A percentile compares a stretch with the other conserved stretches of the same genome.
These are phyloP conservation scores for Pelobates cultripes DNA, from an alignment of 2,797 vertebrate species.

Conservation along the genomic window DNA sequence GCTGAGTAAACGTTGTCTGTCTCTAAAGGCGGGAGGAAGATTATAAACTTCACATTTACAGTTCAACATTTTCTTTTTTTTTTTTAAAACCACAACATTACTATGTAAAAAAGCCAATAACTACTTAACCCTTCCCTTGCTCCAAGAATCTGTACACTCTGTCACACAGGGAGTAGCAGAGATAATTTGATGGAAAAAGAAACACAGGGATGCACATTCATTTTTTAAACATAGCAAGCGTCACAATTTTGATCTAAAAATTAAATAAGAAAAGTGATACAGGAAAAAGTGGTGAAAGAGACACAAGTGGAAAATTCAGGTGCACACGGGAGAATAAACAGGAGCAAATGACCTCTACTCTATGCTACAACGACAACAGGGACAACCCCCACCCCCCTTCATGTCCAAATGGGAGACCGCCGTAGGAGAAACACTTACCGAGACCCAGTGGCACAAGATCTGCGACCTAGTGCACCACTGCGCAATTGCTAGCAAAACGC, in stretches of 20 bases:
- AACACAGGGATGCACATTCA: not conserved
- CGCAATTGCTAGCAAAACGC: no score
- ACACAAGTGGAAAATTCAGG: not conserved
- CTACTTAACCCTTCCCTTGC: constrained; percentile 5
- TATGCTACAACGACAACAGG: no score
- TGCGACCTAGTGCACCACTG: no score
- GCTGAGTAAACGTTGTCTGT: constrained; percentile 20
- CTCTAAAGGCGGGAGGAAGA: not conserved
- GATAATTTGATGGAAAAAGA: not conserved
- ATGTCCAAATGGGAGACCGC: no score
- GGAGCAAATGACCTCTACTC: no score
- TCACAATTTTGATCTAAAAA: not conserved
- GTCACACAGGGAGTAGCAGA: not conserved
- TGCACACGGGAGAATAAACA: no score
- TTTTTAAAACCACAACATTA: constrained; percentile 18
- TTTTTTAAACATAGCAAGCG: no score
- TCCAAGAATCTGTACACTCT: not conserved
- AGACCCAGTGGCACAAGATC: no score
- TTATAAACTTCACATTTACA: constrained; percentile 1
- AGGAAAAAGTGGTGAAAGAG: no score
- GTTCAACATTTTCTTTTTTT: not conserved
- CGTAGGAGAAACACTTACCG: no score
- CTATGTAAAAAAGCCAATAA: not conserved
- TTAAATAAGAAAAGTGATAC: not conserved
- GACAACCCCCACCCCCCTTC: no score